Percentiles rank a stretch among this genome's conserved stretches.
Conservation (phyloP, 2,888 invertebrate genomes). For the Diaprepes abbreviatus region DNA sequence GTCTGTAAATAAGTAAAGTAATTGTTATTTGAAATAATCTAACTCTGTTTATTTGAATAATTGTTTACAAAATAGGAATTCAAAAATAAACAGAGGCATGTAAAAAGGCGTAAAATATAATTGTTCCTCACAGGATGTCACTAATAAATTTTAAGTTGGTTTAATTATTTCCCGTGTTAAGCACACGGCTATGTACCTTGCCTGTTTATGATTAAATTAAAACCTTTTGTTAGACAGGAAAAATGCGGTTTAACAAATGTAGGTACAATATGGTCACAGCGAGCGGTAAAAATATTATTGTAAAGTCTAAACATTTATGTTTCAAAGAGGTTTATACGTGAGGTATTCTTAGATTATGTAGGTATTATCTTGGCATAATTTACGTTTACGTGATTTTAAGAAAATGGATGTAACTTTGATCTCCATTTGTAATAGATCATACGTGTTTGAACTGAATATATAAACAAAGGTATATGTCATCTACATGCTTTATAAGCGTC, state of each 20-base stretch:
- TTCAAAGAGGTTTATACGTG: constrained; percentile 35
- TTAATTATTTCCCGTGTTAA: constrained; percentile 57
- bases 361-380: constrained; percentile 22
- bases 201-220: constrained; percentile 47
- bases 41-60: too few species aligned
- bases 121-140: constrained; percentile 54
- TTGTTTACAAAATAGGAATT: constrained; percentile 2
- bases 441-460: constrained; percentile 14
- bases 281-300: constrained; percentile 49
- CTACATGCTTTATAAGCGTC: constrained; percentile 21
- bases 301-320: constrained; percentile 45
- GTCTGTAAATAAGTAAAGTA: too few species aligned
- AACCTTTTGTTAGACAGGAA: constrained; percentile 48
- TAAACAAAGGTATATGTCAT: constrained; percentile 30
- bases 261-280: constrained; percentile 49
- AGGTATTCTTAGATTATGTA: constrained; percentile 38
- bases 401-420: constrained; percentile 18
- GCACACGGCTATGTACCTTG: constrained; percentile 48
- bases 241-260: constrained; percentile 42
- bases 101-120: constrained; percentile 41
- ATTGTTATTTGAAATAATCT: too few species aligned
- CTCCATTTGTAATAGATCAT: constrained; percentile 23
- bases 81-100: constrained; percentile 27
- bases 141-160: constrained; percentile 58
- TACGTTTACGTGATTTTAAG: constrained; percentile 21